phyloP scores from a whole-genome alignment of 2,888 invertebrate genomes.

The Brachyopa scutellaris region DNA sequence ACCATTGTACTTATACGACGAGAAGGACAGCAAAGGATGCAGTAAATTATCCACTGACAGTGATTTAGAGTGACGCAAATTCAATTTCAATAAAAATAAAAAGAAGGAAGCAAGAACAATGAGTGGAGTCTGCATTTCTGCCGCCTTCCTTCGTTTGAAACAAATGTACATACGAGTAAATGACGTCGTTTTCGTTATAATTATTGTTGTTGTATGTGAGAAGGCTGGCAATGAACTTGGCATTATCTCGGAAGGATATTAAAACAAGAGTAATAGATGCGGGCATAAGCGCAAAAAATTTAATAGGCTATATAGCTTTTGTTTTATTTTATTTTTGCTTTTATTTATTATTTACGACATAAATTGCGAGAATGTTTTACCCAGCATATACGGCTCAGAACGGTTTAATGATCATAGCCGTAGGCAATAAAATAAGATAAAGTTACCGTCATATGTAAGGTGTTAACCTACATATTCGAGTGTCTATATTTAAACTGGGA shows the following conservation, averaged over 20 bases:
- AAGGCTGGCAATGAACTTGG: conserved; percentile 20
- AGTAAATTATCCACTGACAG: conserved; percentile 63
- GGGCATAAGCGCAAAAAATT: conserved; percentile 22
- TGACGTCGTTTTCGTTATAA: conserved; percentile 45
- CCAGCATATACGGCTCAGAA: neutral
- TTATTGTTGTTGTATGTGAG: conserved; percentile 15
- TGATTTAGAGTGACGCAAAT: conserved; percentile 64
- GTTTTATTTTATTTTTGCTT: conserved; percentile 13
- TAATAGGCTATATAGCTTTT: conserved; percentile 18
- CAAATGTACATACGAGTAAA: no score
- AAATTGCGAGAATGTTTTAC: neutral
- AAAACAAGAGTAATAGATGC: conserved; percentile 44
- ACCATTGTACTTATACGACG: no score
- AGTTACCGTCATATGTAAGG: neutral
- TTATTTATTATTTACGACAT: conserved; percentile 16
- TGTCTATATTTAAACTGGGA: no score
- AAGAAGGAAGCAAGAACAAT: neutral
- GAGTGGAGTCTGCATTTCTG: conserved; percentile 26
- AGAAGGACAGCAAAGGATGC: no score
- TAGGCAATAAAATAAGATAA: neutral
- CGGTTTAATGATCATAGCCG: conserved; percentile 3
- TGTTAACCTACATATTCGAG: neutral
- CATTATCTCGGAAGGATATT: conserved; percentile 36
- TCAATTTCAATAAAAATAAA: conserved; percentile 59
- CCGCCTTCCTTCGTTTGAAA: conserved; percentile 25